Evolutionary conservation across 2,888 invertebrate species (phyloP), one percentile per base, ranked within the genome.

Genomic region (Junonia oenone): DNA sequence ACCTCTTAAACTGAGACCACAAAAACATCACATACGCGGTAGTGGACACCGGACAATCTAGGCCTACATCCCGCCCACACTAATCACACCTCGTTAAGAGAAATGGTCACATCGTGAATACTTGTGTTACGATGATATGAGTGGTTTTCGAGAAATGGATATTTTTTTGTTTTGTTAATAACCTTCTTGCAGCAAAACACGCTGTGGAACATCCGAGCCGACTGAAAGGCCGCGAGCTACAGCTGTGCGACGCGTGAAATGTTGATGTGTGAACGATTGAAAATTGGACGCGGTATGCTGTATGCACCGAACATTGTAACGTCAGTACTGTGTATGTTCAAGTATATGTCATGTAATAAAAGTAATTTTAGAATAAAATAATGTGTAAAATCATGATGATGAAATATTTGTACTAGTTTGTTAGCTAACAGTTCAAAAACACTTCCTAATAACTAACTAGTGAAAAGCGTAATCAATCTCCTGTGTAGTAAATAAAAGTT

Each of bases 141-240:
- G 56, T 45, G 51, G 33, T 38, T 45, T 31, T 22, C 19, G 37
- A 17, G 38, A 47, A 50, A 56, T 29, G 38, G 26, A 15, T 17
- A 35, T n/a, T 40, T 17, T 17, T 19, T 17, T 43, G 13, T 43
- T 47, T 19, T 48, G 43, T 51, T 38, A 59, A 71, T 46, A 76
- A 89, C 89, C 88, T 89, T 85, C 70, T 81, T 83, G 68, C 89
- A 90, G 81, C 89, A 90, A 72, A 90, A 79, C 76, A 90, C 88
- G 73, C 80, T 78, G 64, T 77, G 84, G 71, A 90, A 78, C 89
- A 90, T 90, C 77, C 81, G 73, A 71, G 67, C 68, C 68, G 76
- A 82, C 84, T 83, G 84, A 78, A 64, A 67, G 64, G 58, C 59
- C 58, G 65, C 53, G 62, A 57, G 49, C 46, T 52, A 55, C 62